Evolutionary conservation across 2,888 invertebrate species (phyloP).

Genomic region (Furcula furcula): DNA sequence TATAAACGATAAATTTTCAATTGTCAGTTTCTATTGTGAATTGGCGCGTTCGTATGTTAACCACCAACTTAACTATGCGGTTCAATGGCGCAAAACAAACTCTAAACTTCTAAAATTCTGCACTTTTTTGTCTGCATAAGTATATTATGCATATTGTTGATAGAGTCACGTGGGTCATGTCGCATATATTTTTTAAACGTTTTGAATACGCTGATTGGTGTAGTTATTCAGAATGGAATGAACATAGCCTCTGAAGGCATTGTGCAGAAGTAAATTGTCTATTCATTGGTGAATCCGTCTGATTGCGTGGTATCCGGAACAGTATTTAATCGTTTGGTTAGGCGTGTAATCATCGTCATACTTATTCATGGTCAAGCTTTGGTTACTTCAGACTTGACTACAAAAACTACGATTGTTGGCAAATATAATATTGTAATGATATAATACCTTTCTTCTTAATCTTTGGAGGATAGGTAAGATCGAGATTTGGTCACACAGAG

Average conservation of each 20-base stretch:
- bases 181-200: constrained; percentile 36
- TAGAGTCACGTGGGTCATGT: no score
- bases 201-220: constrained; percentile 45
- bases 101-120: neutral
- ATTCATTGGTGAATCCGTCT: constrained; percentile 44
- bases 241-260: constrained; percentile 26
- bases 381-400: constrained; percentile 9
- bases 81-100: neutral
- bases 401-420: no score
- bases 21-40: constrained; percentile 56
- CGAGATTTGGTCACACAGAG: no score
- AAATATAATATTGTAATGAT: no score
- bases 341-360: constrained; percentile 30
- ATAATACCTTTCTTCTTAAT: no score
- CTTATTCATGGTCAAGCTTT: constrained; percentile 26
- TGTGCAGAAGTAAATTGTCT: constrained; percentile 56
- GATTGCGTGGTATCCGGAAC: constrained; percentile 39
- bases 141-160: constrained; percentile 21
- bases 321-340: constrained; percentile 57
- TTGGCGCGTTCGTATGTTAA: constrained; percentile 44
- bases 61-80: constrained; percentile 16
- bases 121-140: constrained; percentile 8
- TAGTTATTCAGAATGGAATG: constrained; percentile 36
- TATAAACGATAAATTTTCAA: constrained; percentile 68
- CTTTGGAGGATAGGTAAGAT: no score